Base-by-base conservation (phyloP, 2,113 vertebrate species). In the Epinephelus moara region DNA sequence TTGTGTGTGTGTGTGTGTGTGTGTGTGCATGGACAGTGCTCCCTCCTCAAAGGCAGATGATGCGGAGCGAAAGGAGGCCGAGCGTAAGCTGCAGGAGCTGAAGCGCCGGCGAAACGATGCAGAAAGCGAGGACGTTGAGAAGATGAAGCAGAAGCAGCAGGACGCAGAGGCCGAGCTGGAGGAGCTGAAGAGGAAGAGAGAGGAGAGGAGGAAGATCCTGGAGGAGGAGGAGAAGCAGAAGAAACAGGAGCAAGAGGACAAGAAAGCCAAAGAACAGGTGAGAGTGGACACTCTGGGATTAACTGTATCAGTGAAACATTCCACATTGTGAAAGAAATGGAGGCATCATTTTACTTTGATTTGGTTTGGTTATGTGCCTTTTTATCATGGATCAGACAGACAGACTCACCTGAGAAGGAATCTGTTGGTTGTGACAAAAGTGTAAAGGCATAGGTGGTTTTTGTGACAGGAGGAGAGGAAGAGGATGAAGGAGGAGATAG, bases 401-500 rank as follows among this genome's bases (percentile, higher is more conserved):
- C 1, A 15, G 21, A 64, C 1, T 42, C 40, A 42, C 40, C 42
- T 2, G 33, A 5, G 21, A 8, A 40, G 37, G 8, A 21, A 30
- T 53, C 2, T 30, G 11, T 70, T 50, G 1, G 2, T 18, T 12
- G 8, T 55, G 15, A 69, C 15, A 57, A 70, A 21, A 2, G 25
- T 50, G 50, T 45, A 17, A 55, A 21, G 19, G n/a, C 27, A 27
- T 27, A 4, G 72, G 45, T 40, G 42, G 0, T 70, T 67, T 72
- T 80, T 21, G 18, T 86, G 60, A 80, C 88, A 99, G 98, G 98
- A 99, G 92, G 98, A 99, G 87, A 98, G 97, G 93, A 98, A 94
- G 91, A 97, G 93, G 87, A 96, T 99, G 96, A 99, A 96, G 85
- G 98, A 98, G 87, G 98, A 98, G 89, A 99, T 99, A 4, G 98